Base-by-base conservation (phyloP, 2,888 invertebrate genomes). In the Alsophila aescularia region DNA sequence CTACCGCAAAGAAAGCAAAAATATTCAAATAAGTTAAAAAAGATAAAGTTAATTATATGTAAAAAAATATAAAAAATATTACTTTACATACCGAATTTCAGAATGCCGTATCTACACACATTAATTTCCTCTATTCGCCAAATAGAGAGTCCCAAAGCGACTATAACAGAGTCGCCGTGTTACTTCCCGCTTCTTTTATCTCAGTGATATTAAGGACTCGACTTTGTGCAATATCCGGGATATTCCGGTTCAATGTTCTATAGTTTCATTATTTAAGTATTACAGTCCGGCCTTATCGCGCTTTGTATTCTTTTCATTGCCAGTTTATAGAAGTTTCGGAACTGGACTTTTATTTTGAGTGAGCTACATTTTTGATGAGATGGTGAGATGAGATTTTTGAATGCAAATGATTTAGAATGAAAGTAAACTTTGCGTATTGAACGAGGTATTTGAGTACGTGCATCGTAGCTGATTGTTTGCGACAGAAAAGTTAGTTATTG, bases 111-210 rank as follows among this genome's bases (percentile, higher is more conserved):
- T 54, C 54, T 50, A 35, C n/a, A 12, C 1, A n/a, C 10, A 10
- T 29, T 15, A 21, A 9, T 27, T 24, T 29, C 24, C 31, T 16
- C 5, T n/a, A 16, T 13, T 34, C 40, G 13, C 43, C 44, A 50
- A 54, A 54, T 45, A 45, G 45, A 53, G 43, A 49, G 43, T 64
- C 63, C 45, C 66, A 53, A 65, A 64, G 66, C 68, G 69, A 70
- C 70, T 72, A 69, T 69, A 70, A 65, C 62, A 57, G 24, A 56
- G 58, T 62, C 56, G 16, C 59, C 58, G 57, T 57, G 54, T 47
- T 58, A 64, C 61, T 62, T 70, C 65, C 64, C n/a, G n/a, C n/a
- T 72, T 67, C 70, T 74, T 76, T 74, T 77, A 74, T 75, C 76
- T 76, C 50, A 35, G 15, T 57, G 60, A 65, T 73, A 73, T 73